Base-by-base conservation (phyloP, 2,888 invertebrate genomes). In the Cabera pusaria region DNA sequence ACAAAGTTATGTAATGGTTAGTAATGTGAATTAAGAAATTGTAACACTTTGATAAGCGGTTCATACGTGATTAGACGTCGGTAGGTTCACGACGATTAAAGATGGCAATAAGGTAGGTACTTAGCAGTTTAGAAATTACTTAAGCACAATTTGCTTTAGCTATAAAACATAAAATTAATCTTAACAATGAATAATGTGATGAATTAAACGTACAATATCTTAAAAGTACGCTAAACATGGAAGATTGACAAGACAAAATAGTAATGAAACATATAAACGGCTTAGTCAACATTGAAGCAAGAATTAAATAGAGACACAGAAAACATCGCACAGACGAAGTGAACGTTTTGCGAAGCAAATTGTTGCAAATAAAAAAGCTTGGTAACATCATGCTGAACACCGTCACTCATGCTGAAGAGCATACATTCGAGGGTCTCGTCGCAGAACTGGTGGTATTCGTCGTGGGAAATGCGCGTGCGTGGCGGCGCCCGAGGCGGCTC, bases 371-470 rank as follows among this genome's bases (percentile, higher is more conserved):
- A 38, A 71, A 62, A 62, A 78, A 78, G 75, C 74, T 37, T 41
- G 35, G 61, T 72, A 70, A 68, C 59, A 75, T 77, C 75, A 76
- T 78, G 78, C 77, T 56, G 45, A 46, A 40, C 29, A 36, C 48
- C 50, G 45, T 52, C 53, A 63, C 49, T 62, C 55, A 37, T 44
- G 72, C 73, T 74, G 73, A 72, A 37, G 32, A 39, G 44, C 90
- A 77, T 93, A 94, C 94, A 94, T 92, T 96, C 95, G 60, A 95
- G 91, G 71, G 94, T 93, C 71, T 92, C 91, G 86, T 94, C 94
- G 88, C 93, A 93, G 87, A 93, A 93, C 81, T 93, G 93, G 76
- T 94, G 94, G 82, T 94, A 94, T 82, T 95, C 95, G 83, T 94
- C 93, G 79, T 93, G 92, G 35, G 94, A 92, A 71, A 93, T 91